phyloP scores from a whole-genome alignment of 2,113 vertebrate genomes.

The Salminus brasiliensis region DNA sequence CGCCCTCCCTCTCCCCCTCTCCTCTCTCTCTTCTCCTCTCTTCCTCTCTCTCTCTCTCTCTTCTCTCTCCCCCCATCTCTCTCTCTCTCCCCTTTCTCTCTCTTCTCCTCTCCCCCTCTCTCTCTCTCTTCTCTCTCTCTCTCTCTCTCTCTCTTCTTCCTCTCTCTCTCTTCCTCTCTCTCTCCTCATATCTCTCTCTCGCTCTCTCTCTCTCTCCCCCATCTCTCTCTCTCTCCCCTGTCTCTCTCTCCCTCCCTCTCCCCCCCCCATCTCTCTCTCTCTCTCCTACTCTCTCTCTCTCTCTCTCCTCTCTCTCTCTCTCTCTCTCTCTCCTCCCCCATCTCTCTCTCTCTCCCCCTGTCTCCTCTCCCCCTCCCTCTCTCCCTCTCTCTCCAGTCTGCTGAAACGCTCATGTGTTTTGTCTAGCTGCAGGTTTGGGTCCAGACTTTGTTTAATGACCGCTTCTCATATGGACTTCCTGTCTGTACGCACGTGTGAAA shows the following conservation, averaged over 20 bases:
- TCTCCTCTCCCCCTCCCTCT: neutral
- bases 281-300: no score
- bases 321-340: neutral
- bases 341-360: neutral
- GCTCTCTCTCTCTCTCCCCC: neutral
- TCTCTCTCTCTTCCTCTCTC: neutral
- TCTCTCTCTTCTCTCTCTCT: neutral
- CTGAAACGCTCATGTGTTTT: neutral
- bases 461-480: neutral
- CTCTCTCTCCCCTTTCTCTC: no score
- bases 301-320: neutral
- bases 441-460: constrained; percentile 4
- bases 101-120: no score
- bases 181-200: no score
- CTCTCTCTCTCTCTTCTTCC: no score
- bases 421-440: no score
- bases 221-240: neutral
- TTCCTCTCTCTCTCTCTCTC: neutral
- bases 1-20: neutral
- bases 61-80: no score
- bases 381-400: neutral
- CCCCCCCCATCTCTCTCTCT: neutral
- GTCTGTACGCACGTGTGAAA: neutral
- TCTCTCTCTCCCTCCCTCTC: neutral
- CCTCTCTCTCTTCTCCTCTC: neutral